phyloP scores from a whole-genome alignment of 1,140 invertebrate genomes.

The Paraescarpia echinospica region DNA sequence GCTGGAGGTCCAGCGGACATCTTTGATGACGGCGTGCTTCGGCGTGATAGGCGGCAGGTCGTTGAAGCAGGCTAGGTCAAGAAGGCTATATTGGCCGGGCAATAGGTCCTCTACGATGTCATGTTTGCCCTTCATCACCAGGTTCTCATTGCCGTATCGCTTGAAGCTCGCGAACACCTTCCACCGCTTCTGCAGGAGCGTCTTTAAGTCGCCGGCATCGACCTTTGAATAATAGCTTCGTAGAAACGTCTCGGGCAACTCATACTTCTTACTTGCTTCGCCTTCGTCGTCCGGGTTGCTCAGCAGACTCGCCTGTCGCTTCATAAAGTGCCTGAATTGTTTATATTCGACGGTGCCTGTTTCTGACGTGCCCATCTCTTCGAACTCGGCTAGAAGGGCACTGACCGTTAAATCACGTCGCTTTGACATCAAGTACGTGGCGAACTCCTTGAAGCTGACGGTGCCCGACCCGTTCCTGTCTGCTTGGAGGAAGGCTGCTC shows the following conservation, averaged over 20 bases:
- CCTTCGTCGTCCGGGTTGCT: not conserved
- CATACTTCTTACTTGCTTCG: not conserved
- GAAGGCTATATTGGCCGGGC: conserved; percentile 32
- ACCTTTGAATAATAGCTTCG: not conserved
- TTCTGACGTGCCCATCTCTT: conserved; percentile 6
- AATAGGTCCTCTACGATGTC: conserved; percentile 32
- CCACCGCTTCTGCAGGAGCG: conserved; percentile 7
- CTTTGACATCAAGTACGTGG: conserved; percentile 31
- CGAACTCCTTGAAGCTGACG: conserved; percentile 32
- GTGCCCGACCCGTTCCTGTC: conserved; percentile 29
- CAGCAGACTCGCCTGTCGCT: not conserved
- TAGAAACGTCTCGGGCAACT: not conserved
- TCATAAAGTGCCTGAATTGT: conserved; percentile 1
- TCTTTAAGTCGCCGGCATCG: not conserved
- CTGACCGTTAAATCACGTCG: conserved; percentile 15
- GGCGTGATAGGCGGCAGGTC: conserved; percentile 32
- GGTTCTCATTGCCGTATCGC: conserved; percentile 13
- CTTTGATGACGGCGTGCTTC: conserved; percentile 27
- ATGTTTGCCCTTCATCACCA: conserved; percentile 30
- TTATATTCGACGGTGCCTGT: not conserved
- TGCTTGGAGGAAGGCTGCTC: conserved; percentile 30
- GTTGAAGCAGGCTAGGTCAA: conserved; percentile 30
- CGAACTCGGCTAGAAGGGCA: not conserved
- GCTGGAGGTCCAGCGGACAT: conserved; percentile 23
- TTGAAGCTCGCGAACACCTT: conserved; percentile 9